Percentiles rank a stretch among this genome's conserved stretches.
These are phyloP conservation scores for Pemphredon lugubris DNA, from an alignment of 2,888 invertebrate species.

Conservation along the genomic window DNA sequence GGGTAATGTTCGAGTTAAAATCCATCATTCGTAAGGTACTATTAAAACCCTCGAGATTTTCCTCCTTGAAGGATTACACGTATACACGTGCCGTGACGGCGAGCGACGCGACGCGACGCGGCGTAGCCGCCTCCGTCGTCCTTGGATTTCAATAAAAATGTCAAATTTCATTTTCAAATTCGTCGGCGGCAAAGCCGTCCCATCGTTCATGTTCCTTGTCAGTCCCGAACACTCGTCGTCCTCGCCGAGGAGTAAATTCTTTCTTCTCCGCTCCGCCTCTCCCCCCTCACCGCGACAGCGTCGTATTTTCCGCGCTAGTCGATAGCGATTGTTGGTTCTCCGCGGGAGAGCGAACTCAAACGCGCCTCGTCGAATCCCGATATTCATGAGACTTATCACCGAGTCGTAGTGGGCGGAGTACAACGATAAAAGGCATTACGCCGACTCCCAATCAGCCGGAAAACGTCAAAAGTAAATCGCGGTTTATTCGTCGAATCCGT, in stretches of 20 bases:
- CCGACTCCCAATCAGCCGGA: too few species aligned
- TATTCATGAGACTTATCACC: too few species aligned
- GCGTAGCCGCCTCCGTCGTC: slow-evolving; percentile 38
- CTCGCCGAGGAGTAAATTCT: background rate
- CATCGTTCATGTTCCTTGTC: slow-evolving; percentile 65
- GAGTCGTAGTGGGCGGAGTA: too few species aligned
- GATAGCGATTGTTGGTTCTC: too few species aligned
- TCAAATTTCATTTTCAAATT: slow-evolving; percentile 72
- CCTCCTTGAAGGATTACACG: slow-evolving; percentile 40
- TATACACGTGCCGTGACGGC: too few species aligned
- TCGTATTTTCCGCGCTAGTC: slow-evolving; percentile 8
- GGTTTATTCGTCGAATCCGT: too few species aligned
- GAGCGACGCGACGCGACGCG: slow-evolving; percentile 21
- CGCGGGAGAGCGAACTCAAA: too few species aligned
- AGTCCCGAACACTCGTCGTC: slow-evolving; percentile 24
- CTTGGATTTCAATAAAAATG: slow-evolving; percentile 71
- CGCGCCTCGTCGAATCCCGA: too few species aligned
- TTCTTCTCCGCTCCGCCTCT: background rate
- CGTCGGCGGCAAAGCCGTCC: slow-evolving; percentile 42
- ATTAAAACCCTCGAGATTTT: slow-evolving; percentile 38
- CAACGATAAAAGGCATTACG: too few species aligned
- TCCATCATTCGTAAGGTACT: slow-evolving; percentile 52
- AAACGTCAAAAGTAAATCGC: too few species aligned
- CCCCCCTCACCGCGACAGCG: background rate
- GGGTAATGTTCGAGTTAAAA: slow-evolving; percentile 44